Base-by-base conservation (phyloP, 1,140 invertebrate genomes). In the Pseudomyrmex sp. region DNA sequence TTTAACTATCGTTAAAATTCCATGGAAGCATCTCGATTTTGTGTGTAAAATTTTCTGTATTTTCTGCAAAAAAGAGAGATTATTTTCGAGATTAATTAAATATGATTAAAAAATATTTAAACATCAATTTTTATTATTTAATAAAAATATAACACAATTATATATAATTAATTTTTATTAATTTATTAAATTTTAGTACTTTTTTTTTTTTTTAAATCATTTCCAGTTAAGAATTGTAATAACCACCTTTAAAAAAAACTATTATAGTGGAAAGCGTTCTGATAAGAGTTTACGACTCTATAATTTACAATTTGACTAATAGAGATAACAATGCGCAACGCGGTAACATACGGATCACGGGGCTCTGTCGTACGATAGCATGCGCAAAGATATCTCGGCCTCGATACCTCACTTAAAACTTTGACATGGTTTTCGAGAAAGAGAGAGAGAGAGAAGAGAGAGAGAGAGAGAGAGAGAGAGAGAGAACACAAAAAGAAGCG, bases 361-460 rank as follows among this genome's bases (percentile, higher is more conserved):
- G 13, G 66, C 5, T 80, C 23, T 23, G 35, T 35, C 52, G 52
- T 63, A 44, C 61, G n/a, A 59, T 20, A 12, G 65, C 54, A 68
- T 66, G 66, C 68, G 82, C 83, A 80, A 85, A 80, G 50, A 65
- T 63, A 69, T 69, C 76, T 44, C 83, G 58, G 58, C 18, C 65
- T 69, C 58, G 66, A 18, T 26, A 69, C 3, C 18, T 58, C 72
- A 52, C 35, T 61, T 63, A 62, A 80, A 80, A 86, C 75, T 85
- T 85, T 74, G 85, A 85, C 85, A 75, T 52, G 76, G 70, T 85
- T 83, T 48, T 63, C 69, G 61, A 13, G 66, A 5, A 7, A 35
- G 5, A 35, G 35, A 35, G 35, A 35, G 35, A 26, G 26, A 26
- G 26, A 26, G 23, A 26, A 35, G 5, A 35, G 35, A 35, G 35